Percentiles rank a stretch among this genome's conserved stretches.
Conservation (phyloP, 2,797 vertebrate species). For the Molossus molossus region DNA sequence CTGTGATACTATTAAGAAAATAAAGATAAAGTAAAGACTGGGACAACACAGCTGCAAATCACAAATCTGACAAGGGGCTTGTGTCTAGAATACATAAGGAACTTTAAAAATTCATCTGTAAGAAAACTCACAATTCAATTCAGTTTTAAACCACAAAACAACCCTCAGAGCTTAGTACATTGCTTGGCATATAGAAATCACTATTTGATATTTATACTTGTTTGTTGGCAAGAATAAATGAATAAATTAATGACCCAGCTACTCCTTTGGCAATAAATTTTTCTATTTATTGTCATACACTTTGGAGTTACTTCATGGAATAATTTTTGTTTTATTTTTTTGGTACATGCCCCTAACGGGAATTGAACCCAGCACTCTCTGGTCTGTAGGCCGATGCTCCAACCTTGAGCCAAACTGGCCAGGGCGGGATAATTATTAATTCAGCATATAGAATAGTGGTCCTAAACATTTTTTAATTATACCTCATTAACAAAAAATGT, state of each 20-base stretch:
- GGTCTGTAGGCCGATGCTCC: no score
- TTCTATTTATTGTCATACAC: not conserved
- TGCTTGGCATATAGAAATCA: not conserved
- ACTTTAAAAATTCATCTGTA: not conserved
- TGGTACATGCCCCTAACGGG: no score
- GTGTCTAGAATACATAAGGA: not conserved
- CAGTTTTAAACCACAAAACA: not conserved
- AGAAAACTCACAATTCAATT: not conserved
- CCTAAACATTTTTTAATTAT: conserved; percentile 3
- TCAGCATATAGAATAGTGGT: not conserved
- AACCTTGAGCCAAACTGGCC: no score
- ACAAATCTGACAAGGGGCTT: not conserved
- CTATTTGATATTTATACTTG: not conserved
- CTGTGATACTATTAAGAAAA: not conserved
- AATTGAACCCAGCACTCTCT: no score
- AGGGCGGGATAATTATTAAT: not conserved
- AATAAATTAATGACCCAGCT: not conserved
- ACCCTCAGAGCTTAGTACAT: not conserved
- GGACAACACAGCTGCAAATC: not conserved
- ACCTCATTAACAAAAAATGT: not conserved
- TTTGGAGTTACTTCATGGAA: not conserved
- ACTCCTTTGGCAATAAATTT: not conserved
- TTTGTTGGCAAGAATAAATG: conserved; percentile 22
- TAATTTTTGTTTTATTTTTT: not conserved
- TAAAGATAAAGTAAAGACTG: not conserved